Evolutionary conservation across 92 coral and sea anemone genomes (phyloP).

Genomic region (Palythoa grandiflora): DNA sequence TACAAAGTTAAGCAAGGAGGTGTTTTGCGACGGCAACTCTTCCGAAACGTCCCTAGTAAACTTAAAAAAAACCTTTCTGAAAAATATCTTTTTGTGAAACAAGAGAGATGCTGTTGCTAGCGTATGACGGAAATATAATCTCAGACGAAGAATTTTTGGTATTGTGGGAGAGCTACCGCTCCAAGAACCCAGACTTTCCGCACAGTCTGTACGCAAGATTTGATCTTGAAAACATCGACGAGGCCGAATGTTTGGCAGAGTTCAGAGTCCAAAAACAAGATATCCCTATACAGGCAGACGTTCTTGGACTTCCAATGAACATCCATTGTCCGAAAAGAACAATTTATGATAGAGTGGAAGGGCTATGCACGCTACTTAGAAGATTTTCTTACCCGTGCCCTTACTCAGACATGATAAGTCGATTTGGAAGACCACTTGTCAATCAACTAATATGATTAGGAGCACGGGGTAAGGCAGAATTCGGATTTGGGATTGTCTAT

Average conservation of each 20-base stretch:
- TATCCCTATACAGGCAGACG: too few relatives aligned
- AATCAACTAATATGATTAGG: too few relatives aligned
- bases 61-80: background rate
- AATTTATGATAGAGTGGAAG: too few relatives aligned
- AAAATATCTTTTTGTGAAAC: slow-evolving; percentile 22
- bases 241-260: background rate
- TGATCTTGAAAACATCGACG: background rate
- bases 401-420: background rate
- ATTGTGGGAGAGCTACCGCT: slow-evolving; percentile 29
- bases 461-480: too few relatives aligned
- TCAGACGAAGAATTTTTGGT: slow-evolving; percentile 14
- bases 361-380: background rate
- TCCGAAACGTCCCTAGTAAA: slow-evolving; percentile 31
- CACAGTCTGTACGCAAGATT: slow-evolving; percentile 44
- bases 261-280: background rate
- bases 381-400: background rate
- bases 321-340: too few relatives aligned
- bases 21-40: slow-evolving; percentile 28
- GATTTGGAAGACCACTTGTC: too few relatives aligned
- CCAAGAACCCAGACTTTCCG: slow-evolving; percentile 37
- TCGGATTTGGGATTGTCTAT: too few relatives aligned
- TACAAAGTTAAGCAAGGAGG: slow-evolving; percentile 41
- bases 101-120: slow-evolving; percentile 27
- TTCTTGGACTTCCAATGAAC: too few relatives aligned
- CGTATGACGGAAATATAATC: background rate